Base-by-base conservation (phyloP, 2,113 vertebrate species). In the Agapornis roseicollis region DNA sequence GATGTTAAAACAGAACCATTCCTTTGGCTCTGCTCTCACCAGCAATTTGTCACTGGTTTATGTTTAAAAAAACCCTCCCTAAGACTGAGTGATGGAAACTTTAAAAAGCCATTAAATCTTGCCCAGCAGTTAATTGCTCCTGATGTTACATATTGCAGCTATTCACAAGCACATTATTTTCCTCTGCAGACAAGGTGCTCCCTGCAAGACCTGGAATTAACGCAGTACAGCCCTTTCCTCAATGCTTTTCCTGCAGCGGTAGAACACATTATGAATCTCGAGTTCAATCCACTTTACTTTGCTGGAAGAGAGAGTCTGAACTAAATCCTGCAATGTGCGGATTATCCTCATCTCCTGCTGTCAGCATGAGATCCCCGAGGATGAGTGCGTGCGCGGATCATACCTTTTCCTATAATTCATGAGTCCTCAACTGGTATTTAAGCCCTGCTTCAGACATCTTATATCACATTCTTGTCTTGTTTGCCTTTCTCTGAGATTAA, bases 11-110 rank as follows among this genome's bases (percentile, higher is more conserved):
- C 4, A 66, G 85, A 94, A 77, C 83, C 87, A 81, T 93, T 95
- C 61, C 58, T 77, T 93, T 96, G 94, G 72, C 93, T 96, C 46
- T 91, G 78, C 86, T 89, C 66, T 85, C 74, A 88, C 56, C 70
- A 96, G 91, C 71, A 94, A 92, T 93, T 95, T 89, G 89, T 96
- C 92, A 96, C 83, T 96, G 78, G 74, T 83, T 93, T 94, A 94
- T 91, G 83, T 90, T 93, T 93, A 5, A 96, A 93, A 88, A 85
- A 81, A 16, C 27, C n/a, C 89, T 95, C 83, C 73, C 49, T 73
- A 42, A 46, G 61, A 69, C 87, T 87, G 89, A 97, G 55, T 82
- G 85, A 93, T 96, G 89, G 93, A 92, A 94, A 63, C 27, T 91
- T 93, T 89, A 81, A 93, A 93, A 96, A 83, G 55, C 79, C 83